A percentile compares a stretch with the other conserved stretches of the same genome.
Evolutionary conservation across 2,888 invertebrate genomes (phyloP).

Genomic region (Brachypalpus laphriformis): DNA sequence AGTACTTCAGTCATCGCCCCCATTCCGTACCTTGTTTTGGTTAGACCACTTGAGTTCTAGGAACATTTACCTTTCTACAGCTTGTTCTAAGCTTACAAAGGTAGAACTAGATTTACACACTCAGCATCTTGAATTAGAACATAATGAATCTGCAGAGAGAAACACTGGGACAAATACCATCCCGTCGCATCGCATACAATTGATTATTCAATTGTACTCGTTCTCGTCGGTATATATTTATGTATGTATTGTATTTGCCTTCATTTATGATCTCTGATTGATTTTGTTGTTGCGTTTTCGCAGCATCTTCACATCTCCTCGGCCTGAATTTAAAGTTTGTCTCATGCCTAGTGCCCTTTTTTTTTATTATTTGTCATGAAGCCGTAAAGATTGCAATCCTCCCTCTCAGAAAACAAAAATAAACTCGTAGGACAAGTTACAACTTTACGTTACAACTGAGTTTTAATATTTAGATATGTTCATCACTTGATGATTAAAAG

Average conservation of each 20-base stretch:
- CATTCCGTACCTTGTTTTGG: constrained; percentile 64
- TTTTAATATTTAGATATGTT: constrained; percentile 7
- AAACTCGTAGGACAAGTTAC: neutral
- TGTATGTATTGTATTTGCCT: neutral
- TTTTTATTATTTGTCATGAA: constrained; percentile 29
- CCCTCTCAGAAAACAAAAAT: constrained; percentile 10
- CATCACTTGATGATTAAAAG: neutral
- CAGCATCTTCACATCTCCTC: constrained; percentile 41
- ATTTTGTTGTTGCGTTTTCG: constrained; percentile 41
- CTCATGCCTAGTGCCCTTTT: neutral
- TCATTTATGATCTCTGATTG: constrained; percentile 55
- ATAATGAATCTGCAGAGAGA: constrained; percentile 42
- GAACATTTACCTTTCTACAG: constrained; percentile 35
- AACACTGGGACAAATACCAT: constrained; percentile 19
- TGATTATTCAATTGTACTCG: constrained; percentile 49
- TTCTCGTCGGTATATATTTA: neutral
- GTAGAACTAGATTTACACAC: constrained; percentile 51
- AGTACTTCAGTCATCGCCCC: constrained; percentile 63
- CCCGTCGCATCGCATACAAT: constrained; percentile 14
- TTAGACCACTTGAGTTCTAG: constrained; percentile 63
- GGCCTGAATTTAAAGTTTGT: constrained; percentile 30
- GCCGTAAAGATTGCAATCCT: constrained; percentile 28
- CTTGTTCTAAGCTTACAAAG: constrained; percentile 25
- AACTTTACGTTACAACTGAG: constrained; percentile 17
- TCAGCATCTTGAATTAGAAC: constrained; percentile 34